phyloP scores from a whole-genome alignment of 2,888 invertebrate species.

The Sylvicola cinctus region DNA sequence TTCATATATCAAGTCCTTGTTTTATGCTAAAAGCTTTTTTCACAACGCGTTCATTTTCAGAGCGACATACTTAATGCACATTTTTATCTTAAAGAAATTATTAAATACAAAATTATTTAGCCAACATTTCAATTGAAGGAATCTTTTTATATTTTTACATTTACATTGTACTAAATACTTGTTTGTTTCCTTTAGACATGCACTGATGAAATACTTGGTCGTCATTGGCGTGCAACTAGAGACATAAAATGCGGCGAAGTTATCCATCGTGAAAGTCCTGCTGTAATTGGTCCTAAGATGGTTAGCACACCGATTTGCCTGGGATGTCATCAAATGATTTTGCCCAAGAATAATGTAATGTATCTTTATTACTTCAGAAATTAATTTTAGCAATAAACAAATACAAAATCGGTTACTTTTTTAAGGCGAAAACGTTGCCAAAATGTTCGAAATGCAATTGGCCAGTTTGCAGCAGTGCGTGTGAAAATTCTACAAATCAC shows the following conservation, averaged over 20 bases:
- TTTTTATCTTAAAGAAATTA: no score
- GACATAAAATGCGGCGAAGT: conserved; percentile 46
- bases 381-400: conserved; percentile 5
- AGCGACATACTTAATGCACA: no score
- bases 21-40: no score
- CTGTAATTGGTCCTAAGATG: conserved; percentile 45
- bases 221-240: conserved; percentile 41
- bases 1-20: no score
- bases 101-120: no score
- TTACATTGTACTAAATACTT: no score
- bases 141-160: no score
- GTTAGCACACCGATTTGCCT: conserved; percentile 37
- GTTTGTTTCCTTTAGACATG: conserved; percentile 30
- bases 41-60: no score
- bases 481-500: conserved; percentile 34
- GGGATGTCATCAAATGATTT: conserved; percentile 35
- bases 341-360: conserved; percentile 7
- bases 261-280: conserved; percentile 41
- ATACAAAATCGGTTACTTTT: no score
- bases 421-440: conserved; percentile 18
- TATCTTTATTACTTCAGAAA: no score
- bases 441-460: conserved; percentile 41
- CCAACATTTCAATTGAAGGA: no score
- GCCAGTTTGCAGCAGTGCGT: conserved; percentile 42
- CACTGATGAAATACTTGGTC: conserved; percentile 33